Evolutionary conservation across 2,797 vertebrate genomes (phyloP).

Genomic region (Onychomys leucogaster): DNA sequence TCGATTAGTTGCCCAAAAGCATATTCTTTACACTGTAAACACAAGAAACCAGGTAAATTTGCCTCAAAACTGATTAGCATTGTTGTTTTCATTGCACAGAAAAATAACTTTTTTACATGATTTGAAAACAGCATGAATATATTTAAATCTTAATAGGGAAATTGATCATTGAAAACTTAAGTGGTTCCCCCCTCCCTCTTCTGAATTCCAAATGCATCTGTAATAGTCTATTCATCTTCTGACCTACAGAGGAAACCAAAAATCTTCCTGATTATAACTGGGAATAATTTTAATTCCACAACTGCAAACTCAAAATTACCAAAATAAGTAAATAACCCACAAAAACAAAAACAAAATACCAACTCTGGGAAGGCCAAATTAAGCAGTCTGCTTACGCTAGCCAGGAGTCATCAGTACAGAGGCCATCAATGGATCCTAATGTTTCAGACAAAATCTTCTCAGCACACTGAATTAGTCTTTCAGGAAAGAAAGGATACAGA

Average conservation of each 20-base stretch:
- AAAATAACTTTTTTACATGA: constrained; percentile 8
- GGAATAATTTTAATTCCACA: constrained; percentile 10
- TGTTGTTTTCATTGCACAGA: constrained; percentile 37
- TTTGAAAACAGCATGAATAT: constrained; percentile 66
- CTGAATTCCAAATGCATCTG: background rate
- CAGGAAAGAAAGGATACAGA: background rate
- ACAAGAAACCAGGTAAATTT: constrained; percentile 28
- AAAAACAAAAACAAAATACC: background rate
- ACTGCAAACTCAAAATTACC: constrained; percentile 63
- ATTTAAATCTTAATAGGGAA: constrained; percentile 64
- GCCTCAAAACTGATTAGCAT: constrained; percentile 5
- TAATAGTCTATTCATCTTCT: constrained; percentile 21
- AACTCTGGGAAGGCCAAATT: background rate
- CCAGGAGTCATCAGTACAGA: constrained; percentile 22
- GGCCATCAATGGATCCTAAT: constrained; percentile 18
- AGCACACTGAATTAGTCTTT: constrained; percentile 3
- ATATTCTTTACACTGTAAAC: constrained; percentile 2
- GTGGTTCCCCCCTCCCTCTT: background rate
- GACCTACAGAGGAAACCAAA: constrained; percentile 39
- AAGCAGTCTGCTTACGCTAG: background rate
- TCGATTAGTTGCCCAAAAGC: constrained; percentile 31
- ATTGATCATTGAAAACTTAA: constrained; percentile 62
- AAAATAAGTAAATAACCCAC: background rate
- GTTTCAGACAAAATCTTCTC: constrained; percentile 49
- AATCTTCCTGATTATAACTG: constrained; percentile 46